A percentile compares a stretch with the other conserved stretches of the same genome.
phyloP scores from a whole-genome alignment of 1,140 invertebrate species.

The Branchinecta lynchi region DNA sequence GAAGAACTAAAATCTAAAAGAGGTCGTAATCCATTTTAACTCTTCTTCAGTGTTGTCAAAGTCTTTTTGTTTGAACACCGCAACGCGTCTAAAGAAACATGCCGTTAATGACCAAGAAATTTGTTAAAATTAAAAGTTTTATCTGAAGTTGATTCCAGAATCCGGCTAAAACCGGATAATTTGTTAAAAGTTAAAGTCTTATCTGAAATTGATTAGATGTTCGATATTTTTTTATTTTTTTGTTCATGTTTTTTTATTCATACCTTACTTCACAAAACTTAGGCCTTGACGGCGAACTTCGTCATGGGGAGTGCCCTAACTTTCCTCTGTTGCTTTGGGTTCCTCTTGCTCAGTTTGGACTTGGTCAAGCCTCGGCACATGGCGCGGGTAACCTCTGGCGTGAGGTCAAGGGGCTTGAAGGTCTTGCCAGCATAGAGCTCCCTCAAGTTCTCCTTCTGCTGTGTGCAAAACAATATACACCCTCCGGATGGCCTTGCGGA shows the following conservation, averaged over 20 bases:
- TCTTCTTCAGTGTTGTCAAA: too few species aligned
- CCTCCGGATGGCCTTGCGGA: slow-evolving; percentile 91
- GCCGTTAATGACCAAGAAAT: too few species aligned
- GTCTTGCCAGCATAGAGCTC: slow-evolving; percentile 90
- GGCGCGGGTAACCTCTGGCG: slow-evolving; percentile 89
- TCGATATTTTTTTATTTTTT: too few species aligned
- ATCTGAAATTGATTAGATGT: too few species aligned
- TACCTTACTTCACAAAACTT: slow-evolving; percentile 32
- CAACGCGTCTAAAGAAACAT: too few species aligned
- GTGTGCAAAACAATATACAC: slow-evolving; percentile 99
- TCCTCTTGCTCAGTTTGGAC: slow-evolving; percentile 68
- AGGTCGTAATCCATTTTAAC: too few species aligned
- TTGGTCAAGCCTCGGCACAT: slow-evolving; percentile 65
- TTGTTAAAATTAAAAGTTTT: too few species aligned
- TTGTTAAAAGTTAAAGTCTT: too few species aligned
- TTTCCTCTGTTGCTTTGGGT: slow-evolving; percentile 74
- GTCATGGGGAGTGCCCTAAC: slow-evolving; percentile 66
- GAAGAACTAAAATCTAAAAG: too few species aligned
- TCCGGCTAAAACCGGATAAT: too few species aligned
- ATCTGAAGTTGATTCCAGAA: too few species aligned
- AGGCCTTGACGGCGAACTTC: slow-evolving; percentile 90
- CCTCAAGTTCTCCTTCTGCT: slow-evolving; percentile 91
- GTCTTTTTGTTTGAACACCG: too few species aligned
- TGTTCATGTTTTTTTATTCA: slow-evolving; percentile 7
- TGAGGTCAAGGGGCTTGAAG: slow-evolving; percentile 88